Conservation (phyloP, 2,888 invertebrate genomes). For the Drosophila antonietae region DNA sequence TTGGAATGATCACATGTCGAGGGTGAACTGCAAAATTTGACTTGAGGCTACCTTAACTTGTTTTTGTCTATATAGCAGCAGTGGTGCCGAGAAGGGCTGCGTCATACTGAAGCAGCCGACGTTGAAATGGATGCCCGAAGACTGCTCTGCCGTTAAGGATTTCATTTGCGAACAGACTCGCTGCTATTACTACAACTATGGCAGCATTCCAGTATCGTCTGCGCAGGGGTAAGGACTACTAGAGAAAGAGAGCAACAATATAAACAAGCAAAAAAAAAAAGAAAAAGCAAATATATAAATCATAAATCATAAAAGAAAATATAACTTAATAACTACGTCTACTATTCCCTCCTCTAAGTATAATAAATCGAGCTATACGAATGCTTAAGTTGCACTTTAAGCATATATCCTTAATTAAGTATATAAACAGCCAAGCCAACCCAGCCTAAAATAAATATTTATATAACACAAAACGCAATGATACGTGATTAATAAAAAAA, state of each 20-base stretch:
- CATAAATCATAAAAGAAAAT: slow-evolving; percentile 35
- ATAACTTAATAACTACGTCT: slow-evolving; percentile 39
- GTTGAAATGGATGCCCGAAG: slow-evolving; percentile 92
- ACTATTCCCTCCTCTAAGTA: slow-evolving; percentile 25
- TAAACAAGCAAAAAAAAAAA: slow-evolving; percentile 19
- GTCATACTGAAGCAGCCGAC: slow-evolving; percentile 91
- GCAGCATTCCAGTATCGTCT: slow-evolving; percentile 94
- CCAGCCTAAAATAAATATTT: slow-evolving; percentile 25
- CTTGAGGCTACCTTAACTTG: slow-evolving; percentile 31
- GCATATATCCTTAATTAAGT: slow-evolving; percentile 72
- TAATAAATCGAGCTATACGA: slow-evolving; percentile 63
- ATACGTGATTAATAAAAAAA: slow-evolving; percentile 67
- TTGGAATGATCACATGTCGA: not conserved
- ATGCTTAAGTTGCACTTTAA: slow-evolving; percentile 52
- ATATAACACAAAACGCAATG: slow-evolving; percentile 35
- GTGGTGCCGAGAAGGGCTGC: slow-evolving; percentile 89
- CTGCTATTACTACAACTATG: slow-evolving; percentile 96
- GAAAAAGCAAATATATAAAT: slow-evolving; percentile 30
- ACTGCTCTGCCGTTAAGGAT: slow-evolving; percentile 93
- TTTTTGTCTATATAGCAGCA: slow-evolving; percentile 85
- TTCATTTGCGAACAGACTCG: slow-evolving; percentile 96
- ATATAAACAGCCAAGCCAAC: slow-evolving; percentile 18
- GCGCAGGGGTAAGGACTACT: slow-evolving; percentile 93
- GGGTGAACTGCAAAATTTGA: not conserved
- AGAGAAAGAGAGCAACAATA: slow-evolving; percentile 53